Base-by-base conservation (phyloP, 2,797 vertebrate species). In the Moxostoma hubbsi region DNA sequence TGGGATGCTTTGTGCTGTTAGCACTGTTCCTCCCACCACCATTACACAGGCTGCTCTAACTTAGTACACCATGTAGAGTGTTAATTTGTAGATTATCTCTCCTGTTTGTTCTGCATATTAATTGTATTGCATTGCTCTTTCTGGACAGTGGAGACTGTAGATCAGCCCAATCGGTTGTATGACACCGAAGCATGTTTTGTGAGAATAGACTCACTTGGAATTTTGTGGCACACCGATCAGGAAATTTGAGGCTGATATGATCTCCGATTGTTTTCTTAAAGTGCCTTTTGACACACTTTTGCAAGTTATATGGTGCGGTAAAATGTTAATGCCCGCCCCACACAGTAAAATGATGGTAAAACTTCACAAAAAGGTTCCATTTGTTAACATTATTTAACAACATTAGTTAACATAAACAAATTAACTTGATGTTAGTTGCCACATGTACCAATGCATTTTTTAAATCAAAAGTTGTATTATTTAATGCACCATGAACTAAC, bases 11-110 rank as follows among this genome's bases (percentile, higher is more conserved):
- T 47, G 63, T 59, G 15, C 57, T 76, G 67, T 69, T 75, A 45
- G 58, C 53, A 24, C 68, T 65, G 18, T 72, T 49, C 61, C 73
- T 85, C 80, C 73, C 58, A 74, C 75, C 74, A 72, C 69, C 13
- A 49, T 62, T 57, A 61, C 64, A 64, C 51, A 49, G 62, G 36
- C 45, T 79, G 57, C 57, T 36, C 53, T 76, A 69, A 81, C 81
- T 46, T 75, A 58, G 58, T 63, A 65, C 79, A 74, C 63, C 53
- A 16, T 70, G 36, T 51, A 69, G 67, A 65, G 58, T 24, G 49
- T 9, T 6, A 57, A 54, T 10, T 46, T 46, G 12, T 45, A 77
- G 50, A 50, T 62, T 73, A 50, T 53, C 18, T 43, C 18, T 53
- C 13, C 4, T 49, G 45, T 74, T 63, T 74, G 72, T 53, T 51